Percentiles rank a stretch among this genome's conserved stretches.
phyloP scores from a whole-genome alignment of 2,797 vertebrate species.

The Threskiornis aethiopicus region DNA sequence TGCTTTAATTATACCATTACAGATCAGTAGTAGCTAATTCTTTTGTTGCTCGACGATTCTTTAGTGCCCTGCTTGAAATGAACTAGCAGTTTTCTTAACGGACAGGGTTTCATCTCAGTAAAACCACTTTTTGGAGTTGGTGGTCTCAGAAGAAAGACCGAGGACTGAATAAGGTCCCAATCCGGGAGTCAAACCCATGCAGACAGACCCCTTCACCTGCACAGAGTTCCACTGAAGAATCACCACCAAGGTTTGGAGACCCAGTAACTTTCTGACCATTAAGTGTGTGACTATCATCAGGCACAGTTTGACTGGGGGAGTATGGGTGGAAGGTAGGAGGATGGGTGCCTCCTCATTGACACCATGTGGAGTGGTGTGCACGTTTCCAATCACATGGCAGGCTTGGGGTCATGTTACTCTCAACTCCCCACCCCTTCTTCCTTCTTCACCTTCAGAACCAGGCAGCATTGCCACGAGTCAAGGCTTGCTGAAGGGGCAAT shows the following conservation, averaged over 20 bases:
- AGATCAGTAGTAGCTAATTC: background rate
- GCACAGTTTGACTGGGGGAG: background rate
- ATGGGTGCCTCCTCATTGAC: constrained; percentile 43
- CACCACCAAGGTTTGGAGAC: constrained; percentile 58
- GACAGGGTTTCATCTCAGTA: constrained; percentile 6
- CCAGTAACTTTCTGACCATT: background rate
- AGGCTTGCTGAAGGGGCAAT: constrained; percentile 57
- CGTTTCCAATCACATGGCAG: constrained; percentile 55
- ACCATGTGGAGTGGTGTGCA: constrained; percentile 52
- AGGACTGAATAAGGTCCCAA: background rate
- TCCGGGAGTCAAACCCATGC: constrained; percentile 9
- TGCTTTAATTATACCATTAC: background rate
- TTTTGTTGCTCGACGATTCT: background rate
- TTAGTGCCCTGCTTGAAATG: background rate
- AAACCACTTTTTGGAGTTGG: background rate
- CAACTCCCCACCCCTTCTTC: constrained; percentile 63
- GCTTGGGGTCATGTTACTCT: constrained; percentile 64
- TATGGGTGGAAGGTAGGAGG: constrained; percentile 50
- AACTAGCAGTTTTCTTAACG: constrained; percentile 38
- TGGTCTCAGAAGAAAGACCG: constrained; percentile 7
- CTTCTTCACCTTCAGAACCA: constrained; percentile 67
- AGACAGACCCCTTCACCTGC: background rate
- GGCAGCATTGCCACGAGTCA: constrained; percentile 64
- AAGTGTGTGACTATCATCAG: background rate
- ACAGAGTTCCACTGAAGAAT: constrained; percentile 37